A percentile compares a stretch with the other conserved stretches of the same genome.
These are phyloP conservation scores for Electrophaes corylata DNA, from an alignment of 2,888 invertebrate genomes.

Conservation along the genomic window DNA sequence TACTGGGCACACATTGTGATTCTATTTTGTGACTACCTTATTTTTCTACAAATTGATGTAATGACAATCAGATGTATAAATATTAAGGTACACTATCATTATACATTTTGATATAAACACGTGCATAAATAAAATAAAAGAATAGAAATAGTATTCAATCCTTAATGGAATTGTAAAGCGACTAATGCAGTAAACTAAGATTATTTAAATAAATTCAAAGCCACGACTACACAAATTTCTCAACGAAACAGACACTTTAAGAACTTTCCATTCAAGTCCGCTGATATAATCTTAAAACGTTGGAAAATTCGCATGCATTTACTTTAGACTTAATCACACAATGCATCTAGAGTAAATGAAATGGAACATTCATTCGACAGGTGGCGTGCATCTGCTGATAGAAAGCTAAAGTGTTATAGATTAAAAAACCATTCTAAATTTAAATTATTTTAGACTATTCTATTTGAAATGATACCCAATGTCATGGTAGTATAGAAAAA, in stretches of 20 bases:
- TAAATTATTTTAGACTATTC: neutral
- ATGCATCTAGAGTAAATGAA: slow-evolving; percentile 7
- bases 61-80: no score
- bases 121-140: no score
- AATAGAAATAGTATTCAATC: no score
- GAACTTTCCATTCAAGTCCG: slow-evolving; percentile 20
- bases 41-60: no score
- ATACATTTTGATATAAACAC: no score
- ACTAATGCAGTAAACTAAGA: neutral
- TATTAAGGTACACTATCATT: no score
- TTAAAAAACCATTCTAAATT: neutral
- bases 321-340: slow-evolving; percentile 15
- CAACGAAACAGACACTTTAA: slow-evolving; percentile 5
- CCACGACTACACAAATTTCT: neutral
- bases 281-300: slow-evolving; percentile 8
- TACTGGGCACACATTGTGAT: no score
- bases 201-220: neutral
- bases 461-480: no score
- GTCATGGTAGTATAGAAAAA: no score
- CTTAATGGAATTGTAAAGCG: no score
- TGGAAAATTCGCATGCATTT: slow-evolving; percentile 20
- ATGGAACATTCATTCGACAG: slow-evolving; percentile 14
- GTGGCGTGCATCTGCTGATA: slow-evolving; percentile 7
- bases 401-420: neutral
- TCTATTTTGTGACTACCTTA: no score